These are phyloP conservation scores for Cirrhinus molitorella DNA, from an alignment of 2,797 vertebrate genomes.

Conservation along the genomic window DNA sequence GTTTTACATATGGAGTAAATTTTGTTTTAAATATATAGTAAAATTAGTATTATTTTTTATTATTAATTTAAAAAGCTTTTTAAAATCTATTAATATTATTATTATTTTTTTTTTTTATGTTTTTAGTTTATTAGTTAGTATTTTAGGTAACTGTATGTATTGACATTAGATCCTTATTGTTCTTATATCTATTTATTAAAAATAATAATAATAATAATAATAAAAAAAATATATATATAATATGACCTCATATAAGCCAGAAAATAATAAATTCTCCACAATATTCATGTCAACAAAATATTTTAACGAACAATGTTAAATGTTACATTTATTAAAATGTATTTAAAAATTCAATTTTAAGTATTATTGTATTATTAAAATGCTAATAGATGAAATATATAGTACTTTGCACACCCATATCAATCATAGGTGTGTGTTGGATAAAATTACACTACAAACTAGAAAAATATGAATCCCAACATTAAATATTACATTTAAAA, in stretches of 20 bases:
- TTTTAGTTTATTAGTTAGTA: no score
- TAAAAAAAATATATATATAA: no score
- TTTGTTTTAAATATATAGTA: no score
- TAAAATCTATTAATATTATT: neutral
- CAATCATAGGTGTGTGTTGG: neutral
- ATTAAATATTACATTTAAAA: no score
- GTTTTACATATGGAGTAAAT: neutral
- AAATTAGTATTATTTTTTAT: neutral
- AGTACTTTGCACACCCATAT: no score
- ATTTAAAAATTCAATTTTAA: neutral
- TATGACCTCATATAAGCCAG: neutral
- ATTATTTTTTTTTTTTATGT: neutral
- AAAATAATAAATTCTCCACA: neutral
- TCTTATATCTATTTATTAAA: no score
- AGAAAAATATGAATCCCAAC: neutral
- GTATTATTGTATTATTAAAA: neutral
- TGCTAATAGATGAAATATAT: no score
- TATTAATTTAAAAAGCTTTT: no score
- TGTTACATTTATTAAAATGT: neutral
- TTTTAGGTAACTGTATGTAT: no score
- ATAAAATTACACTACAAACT: neutral
- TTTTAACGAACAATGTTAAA: neutral
- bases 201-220: no score
- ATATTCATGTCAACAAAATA: neutral
- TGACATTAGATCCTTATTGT: no score